These are phyloP conservation scores for Agrotis exclamationis DNA, from an alignment of 2,888 invertebrate species.

Conservation along the genomic window DNA sequence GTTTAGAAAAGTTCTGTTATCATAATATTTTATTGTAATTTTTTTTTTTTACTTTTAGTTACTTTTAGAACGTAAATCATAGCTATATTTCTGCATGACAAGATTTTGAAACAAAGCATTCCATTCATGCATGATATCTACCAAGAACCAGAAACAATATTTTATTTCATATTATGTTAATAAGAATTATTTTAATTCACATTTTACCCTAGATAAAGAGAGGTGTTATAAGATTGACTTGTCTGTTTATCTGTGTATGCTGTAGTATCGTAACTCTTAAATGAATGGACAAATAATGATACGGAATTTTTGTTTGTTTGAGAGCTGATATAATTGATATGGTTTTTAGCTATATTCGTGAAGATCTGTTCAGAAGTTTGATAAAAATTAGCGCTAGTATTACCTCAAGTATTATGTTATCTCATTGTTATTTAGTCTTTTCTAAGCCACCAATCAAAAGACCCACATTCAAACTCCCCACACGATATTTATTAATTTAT, in stretches of 20 bases:
- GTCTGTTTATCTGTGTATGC: no score
- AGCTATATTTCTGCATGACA: neutral
- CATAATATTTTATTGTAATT: neutral
- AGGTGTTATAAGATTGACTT: no score
- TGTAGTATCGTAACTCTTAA: no score
- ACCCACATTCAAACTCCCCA: conserved; percentile 19
- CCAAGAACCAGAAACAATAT: neutral
- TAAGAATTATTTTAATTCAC: neutral
- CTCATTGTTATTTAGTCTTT: neutral
- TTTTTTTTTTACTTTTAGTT: no score
- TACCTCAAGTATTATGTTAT: neutral
- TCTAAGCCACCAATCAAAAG: conserved; percentile 46
- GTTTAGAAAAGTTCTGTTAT: conserved; percentile 5
- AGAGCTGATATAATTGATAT: no score
- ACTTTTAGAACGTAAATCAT: no score
- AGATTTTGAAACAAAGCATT: neutral
- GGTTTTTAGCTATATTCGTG: no score
- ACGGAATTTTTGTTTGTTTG: no score
- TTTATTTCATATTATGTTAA: neutral
- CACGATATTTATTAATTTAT: conserved; percentile 54
- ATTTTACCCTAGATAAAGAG: no score
- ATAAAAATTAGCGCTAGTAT: neutral
- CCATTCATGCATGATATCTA: no score
- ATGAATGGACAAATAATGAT: no score
- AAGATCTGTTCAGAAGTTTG: no score